A percentile compares a stretch with the other conserved stretches of the same genome.
These are phyloP conservation scores for Wiebesia pumilae DNA, from an alignment of 1,140 invertebrate species.

Conservation along the genomic window DNA sequence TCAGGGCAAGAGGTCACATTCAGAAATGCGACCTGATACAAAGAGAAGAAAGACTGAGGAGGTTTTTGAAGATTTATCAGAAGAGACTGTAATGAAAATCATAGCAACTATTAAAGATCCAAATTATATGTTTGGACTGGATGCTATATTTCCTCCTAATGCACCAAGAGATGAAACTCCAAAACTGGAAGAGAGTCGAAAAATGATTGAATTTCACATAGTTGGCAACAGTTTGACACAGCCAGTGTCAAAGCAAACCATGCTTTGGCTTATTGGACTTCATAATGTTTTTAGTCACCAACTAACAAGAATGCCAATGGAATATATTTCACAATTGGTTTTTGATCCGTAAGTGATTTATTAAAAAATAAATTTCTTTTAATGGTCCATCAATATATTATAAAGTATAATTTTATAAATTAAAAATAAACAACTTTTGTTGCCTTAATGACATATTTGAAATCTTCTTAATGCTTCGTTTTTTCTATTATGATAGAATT, in stretches of 20 bases:
- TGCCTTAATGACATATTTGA: too few relatives aligned
- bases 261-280: constrained; percentile 94
- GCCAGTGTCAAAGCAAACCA: constrained; percentile 90
- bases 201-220: constrained; percentile 94
- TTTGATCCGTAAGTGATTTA: constrained; percentile 91
- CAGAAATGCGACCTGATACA: constrained; percentile 62
- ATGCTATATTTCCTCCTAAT: constrained; percentile 88
- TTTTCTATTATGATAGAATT: too few relatives aligned
- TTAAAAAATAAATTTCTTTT: too few relatives aligned
- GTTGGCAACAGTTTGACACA: constrained; percentile 94
- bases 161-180: constrained; percentile 93
- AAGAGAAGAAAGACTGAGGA: constrained; percentile 73
- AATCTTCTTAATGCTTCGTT: too few relatives aligned
- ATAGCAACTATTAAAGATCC: constrained; percentile 86
- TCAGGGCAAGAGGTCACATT: constrained; percentile 66
- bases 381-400: too few relatives aligned
- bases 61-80: constrained; percentile 78
- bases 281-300: constrained; percentile 98
- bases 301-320: constrained; percentile 96
- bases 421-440: too few relatives aligned
- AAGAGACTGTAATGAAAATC: constrained; percentile 84
- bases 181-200: constrained; percentile 90
- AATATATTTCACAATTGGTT: constrained; percentile 97
- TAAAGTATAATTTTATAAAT: background rate
- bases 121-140: constrained; percentile 87